Evolutionary conservation across 2,797 vertebrate species (phyloP).

Genomic region (Cossypha dichroa): DNA sequence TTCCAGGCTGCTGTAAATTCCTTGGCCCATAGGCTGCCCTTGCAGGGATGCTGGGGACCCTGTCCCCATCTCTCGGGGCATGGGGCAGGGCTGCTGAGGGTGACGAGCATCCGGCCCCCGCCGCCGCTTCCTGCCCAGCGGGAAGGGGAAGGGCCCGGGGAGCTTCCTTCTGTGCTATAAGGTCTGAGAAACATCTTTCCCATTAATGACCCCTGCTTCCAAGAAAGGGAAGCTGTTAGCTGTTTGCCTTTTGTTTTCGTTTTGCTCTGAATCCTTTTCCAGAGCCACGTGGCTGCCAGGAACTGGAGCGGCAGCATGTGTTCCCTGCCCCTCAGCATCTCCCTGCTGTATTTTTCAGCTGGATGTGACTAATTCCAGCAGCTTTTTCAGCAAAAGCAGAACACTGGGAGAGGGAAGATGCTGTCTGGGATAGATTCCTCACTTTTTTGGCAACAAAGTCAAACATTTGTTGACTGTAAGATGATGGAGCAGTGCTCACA

Average conservation of each 20-base stretch:
- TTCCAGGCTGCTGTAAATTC: background rate
- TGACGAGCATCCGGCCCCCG: accelerated
- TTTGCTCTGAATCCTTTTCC: background rate
- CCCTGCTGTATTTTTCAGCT: accelerated
- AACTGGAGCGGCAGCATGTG: accelerated
- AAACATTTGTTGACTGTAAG: background rate
- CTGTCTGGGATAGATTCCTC: background rate
- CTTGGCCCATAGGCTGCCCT: background rate
- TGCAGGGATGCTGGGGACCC: accelerated
- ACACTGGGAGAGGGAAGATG: accelerated
- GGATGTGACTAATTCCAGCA: background rate
- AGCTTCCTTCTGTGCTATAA: accelerated
- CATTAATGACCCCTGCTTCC: accelerated
- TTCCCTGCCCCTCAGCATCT: background rate
- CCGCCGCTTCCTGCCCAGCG: background rate
- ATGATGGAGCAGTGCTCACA: background rate
- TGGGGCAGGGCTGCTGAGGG: background rate
- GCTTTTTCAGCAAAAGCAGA: accelerated
- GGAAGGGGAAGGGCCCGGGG: background rate
- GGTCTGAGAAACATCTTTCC: accelerated
- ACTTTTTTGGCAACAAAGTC: background rate
- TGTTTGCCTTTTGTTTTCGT: accelerated
- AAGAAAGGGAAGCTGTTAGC: background rate
- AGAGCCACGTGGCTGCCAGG: background rate
- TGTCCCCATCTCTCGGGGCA: accelerated